Evolutionary conservation across 2,888 invertebrate genomes (phyloP).

Genomic region (Plutella xylostella): DNA sequence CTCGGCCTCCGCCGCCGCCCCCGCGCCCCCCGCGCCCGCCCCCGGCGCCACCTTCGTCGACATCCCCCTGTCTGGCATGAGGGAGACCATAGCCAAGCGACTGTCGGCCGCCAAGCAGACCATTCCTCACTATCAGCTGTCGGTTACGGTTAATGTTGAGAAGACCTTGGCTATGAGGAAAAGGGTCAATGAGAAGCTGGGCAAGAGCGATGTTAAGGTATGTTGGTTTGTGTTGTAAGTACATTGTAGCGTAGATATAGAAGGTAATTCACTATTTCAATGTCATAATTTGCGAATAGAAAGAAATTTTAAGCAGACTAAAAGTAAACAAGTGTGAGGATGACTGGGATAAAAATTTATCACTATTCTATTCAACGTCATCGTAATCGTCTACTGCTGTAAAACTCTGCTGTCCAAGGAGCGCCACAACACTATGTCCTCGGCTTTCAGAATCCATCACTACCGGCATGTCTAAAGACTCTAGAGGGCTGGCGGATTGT

Average conservation of each 20-base stretch:
- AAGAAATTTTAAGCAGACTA: not conserved
- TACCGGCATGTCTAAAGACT: no score
- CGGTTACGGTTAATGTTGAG: conserved; percentile 88
- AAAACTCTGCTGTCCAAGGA: no score
- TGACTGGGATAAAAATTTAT: no score
- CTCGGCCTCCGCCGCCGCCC: conserved; percentile 24
- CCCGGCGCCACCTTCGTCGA: conserved; percentile 75
- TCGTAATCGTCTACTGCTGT: no score
- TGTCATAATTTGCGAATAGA: not conserved
- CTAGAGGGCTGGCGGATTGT: no score
- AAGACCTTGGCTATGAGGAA: conserved; percentile 79
- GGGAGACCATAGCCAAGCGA: conserved; percentile 90
- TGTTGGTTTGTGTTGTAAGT: no score
- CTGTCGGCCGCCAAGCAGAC: conserved; percentile 89
- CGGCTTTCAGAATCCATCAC: no score
- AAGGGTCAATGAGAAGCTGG: conserved; percentile 82
- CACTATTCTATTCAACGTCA: no score
- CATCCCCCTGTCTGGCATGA: conserved; percentile 85
- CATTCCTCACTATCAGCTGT: conserved; percentile 97
- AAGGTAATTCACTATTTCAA: no score
- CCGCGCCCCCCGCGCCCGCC: conserved; percentile 36
- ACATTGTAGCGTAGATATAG: no score
- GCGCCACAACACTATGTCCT: no score
- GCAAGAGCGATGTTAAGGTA: conserved; percentile 83
- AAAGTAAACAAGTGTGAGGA: no score